These are phyloP conservation scores for Branchinecta sandiegonensis DNA, from an alignment of 2,888 invertebrate genomes.

Conservation along the genomic window DNA sequence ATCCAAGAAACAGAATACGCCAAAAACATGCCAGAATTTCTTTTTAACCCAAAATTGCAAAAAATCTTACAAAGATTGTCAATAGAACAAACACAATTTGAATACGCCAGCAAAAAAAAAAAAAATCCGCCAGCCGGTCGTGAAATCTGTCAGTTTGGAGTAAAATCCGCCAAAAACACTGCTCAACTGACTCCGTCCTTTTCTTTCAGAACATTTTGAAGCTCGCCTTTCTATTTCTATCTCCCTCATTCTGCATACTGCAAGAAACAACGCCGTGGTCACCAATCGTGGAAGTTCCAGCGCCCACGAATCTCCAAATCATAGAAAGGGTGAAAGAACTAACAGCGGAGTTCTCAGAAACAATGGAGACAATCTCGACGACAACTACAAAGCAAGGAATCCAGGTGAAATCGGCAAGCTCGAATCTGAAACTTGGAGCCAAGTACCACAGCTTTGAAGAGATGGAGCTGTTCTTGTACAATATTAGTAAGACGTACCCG, in stretches of 20 bases:
- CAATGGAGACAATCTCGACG: not conserved
- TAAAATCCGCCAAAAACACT: too few species aligned
- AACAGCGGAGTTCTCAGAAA: not conserved
- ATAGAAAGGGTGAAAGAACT: slow-evolving; percentile 3
- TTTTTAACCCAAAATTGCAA: too few species aligned
- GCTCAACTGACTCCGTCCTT: too few species aligned
- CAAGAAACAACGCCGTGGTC: not conserved
- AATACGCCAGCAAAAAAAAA: too few species aligned
- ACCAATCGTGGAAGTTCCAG: slow-evolving; percentile 5
- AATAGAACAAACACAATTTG: too few species aligned
- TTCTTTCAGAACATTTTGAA: too few species aligned
- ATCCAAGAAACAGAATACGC: too few species aligned
- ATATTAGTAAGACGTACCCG: not conserved
- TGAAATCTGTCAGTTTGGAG: too few species aligned
- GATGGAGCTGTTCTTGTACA: not conserved
- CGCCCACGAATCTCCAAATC: slow-evolving; percentile 1
- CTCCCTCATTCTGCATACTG: not conserved
- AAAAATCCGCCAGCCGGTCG: too few species aligned
- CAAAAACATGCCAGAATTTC: too few species aligned
- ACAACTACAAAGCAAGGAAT: not conserved
- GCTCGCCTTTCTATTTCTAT: too few species aligned
- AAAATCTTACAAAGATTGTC: too few species aligned
- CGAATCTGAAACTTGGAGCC: not conserved
- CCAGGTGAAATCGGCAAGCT: not conserved
- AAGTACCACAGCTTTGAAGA: not conserved